Base-by-base conservation (phyloP, 2,113 vertebrate genomes). In the Larimichthys crocea region DNA sequence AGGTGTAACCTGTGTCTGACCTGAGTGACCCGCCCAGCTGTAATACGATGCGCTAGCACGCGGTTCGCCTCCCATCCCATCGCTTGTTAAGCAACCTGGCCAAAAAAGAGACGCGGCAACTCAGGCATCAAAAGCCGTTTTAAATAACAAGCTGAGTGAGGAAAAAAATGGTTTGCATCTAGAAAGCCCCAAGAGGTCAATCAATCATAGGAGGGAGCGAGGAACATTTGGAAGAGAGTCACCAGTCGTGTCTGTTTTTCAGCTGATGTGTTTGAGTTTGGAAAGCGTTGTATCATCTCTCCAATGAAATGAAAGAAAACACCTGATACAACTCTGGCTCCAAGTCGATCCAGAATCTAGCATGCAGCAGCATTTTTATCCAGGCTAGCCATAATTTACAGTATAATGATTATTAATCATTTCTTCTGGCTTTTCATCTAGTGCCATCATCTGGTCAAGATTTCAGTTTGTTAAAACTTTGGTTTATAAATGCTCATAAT, bases 141-240 rank as follows among this genome's bases (percentile, higher is more conserved):
- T 90, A 84, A 90, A 93, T 94, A 89, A 93, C 91, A 93, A 84
- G 92, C 91, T 6, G 55, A 73, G 50, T 35, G 44, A 49, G 35
- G 26, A 16, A 40, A 40, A 40, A 84, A 86, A 79, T 17, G 20
- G 66, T 73, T 79, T 74, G 61, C 20, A 6, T 78, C 50, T 59
- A 31, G 22, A 81, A 86, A 60, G 42, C 26, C 82, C 78, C 67
- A 0, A 74, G 65, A 88, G 84, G 60, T 82, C 74, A 82, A 83
- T 88, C 82, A 78, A 77, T 81, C 79, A 63, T 0, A 19, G 44
- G 64, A 82, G 49, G 48, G 35, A 46, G 5, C 1, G 20, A 55
- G 62, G 35, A 70, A 57, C 42, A 31, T 74, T 78, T 84, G 80
- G 91, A 85, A 49, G 74, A 1, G 53, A 20, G 55, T 35, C 29